Conservation (phyloP, 2,888 invertebrate genomes). For the Oscheius myriophilus region DNA sequence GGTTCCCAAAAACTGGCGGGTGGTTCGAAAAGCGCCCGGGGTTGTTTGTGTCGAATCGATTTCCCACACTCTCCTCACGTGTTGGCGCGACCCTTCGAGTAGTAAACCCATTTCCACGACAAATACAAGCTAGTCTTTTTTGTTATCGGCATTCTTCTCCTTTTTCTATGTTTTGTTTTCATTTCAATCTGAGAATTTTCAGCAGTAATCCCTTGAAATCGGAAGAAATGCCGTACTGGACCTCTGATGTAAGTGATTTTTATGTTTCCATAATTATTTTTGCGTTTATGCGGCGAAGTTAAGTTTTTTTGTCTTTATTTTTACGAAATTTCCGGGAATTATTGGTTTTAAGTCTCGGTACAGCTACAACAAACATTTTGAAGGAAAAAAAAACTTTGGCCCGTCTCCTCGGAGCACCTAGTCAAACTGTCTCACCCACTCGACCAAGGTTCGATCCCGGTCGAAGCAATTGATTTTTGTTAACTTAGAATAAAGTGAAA, state of each 20-base stretch:
- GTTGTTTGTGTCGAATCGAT: constrained; percentile 16
- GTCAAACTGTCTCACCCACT: too few relatives aligned
- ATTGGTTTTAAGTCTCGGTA: too few relatives aligned
- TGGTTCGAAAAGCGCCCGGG: not conserved
- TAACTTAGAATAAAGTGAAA: too few relatives aligned
- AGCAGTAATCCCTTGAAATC: not conserved
- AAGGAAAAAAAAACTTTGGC: too few relatives aligned
- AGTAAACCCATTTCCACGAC: constrained; percentile 1
- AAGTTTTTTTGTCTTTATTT: too few relatives aligned
- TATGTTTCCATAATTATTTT: not conserved
- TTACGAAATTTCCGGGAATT: too few relatives aligned
- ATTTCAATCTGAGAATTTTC: constrained; percentile 3
- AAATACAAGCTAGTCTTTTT: not conserved
- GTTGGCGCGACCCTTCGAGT: not conserved
- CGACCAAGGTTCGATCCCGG: too few relatives aligned
- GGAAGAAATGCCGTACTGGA: constrained; percentile 54
- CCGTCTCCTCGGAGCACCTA: too few relatives aligned
- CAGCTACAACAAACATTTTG: too few relatives aligned
- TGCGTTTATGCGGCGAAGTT: too few relatives aligned
- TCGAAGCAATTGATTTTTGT: too few relatives aligned
- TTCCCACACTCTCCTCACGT: constrained; percentile 1
- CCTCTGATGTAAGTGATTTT: constrained; percentile 43
- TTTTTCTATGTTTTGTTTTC: not conserved
- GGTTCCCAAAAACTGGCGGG: too few relatives aligned
- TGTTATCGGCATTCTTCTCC: not conserved